A percentile compares a stretch with the other conserved stretches of the same genome.
Evolutionary conservation across 35 echinoderm and acorn worm species (phyloP).

Genomic region (Apostichopus japonicus): DNA sequence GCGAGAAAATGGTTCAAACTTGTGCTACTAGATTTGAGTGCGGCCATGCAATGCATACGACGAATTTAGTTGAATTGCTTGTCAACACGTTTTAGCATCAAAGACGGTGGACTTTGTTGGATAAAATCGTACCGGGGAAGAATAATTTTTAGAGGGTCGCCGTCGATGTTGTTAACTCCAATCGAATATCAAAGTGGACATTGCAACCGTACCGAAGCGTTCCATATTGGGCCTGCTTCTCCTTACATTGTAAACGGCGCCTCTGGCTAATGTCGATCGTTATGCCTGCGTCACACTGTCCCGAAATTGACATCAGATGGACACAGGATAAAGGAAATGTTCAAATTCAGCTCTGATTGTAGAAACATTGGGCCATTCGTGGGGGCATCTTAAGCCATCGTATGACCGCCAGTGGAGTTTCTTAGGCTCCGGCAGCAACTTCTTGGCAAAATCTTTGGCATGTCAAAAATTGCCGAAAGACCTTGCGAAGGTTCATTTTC

Average conservation of each 20-base stretch:
- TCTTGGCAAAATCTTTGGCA: no score
- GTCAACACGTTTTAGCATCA: not conserved
- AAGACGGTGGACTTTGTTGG: not conserved
- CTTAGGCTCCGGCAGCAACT: no score
- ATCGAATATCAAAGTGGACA: not conserved
- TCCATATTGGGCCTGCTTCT: not conserved
- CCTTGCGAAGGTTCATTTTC: no score
- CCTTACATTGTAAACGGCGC: not conserved
- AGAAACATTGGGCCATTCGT: no score
- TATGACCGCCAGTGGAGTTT: no score
- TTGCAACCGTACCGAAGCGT: not conserved
- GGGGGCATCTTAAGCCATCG: no score
- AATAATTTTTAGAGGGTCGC: not conserved
- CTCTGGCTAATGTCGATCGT: not conserved
- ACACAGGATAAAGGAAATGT: no score
- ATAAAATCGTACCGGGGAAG: not conserved
- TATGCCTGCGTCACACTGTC: no score
- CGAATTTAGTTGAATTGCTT: not conserved
- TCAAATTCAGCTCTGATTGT: no score
- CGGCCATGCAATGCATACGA: conserved; percentile 1
- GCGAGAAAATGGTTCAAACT: conserved; percentile 13
- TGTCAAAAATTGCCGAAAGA: no score
- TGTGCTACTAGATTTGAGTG: conserved; percentile 15
- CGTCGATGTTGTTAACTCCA: not conserved
- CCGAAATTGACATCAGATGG: no score